A percentile compares a stretch with the other conserved stretches of the same genome.
These are phyloP conservation scores for Apostichopus parvimensis DNA, from an alignment of 35 echinoderm and acorn worm species.

Conservation along the genomic window DNA sequence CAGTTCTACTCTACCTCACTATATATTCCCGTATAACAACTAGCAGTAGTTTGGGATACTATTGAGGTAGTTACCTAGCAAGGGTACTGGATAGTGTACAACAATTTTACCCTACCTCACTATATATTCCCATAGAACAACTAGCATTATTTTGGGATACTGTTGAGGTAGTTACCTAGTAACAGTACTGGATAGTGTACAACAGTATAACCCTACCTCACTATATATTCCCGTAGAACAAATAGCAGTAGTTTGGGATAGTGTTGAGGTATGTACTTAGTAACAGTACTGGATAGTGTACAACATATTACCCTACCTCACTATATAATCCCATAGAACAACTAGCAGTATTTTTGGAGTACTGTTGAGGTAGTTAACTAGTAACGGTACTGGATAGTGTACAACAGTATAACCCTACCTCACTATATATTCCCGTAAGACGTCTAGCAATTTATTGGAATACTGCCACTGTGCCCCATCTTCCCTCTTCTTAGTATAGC, in stretches of 20 bases:
- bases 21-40: background rate
- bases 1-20: background rate
- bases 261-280: background rate
- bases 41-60: too few species aligned
- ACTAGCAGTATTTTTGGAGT: constrained; percentile 70
- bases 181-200: background rate
- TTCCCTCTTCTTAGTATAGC: constrained; percentile 77
- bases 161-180: background rate
- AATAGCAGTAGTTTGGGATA: constrained; percentile 76
- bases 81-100: too few species aligned
- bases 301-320: constrained; percentile 44
- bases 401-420: constrained; percentile 35
- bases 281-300: too few species aligned
- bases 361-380: background rate
- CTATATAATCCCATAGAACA: constrained; percentile 61
- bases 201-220: background rate
- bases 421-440: constrained; percentile 64
- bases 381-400: too few species aligned
- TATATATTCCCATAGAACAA: background rate
- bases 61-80: too few species aligned
- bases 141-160: too few species aligned
- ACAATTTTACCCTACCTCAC: background rate
- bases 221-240: background rate
- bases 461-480: constrained; percentile 74
- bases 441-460: constrained; percentile 72